A percentile compares a stretch with the other conserved stretches of the same genome.
Conservation (phyloP, 2,888 invertebrate species). For the Parascotia fuliginaria region DNA sequence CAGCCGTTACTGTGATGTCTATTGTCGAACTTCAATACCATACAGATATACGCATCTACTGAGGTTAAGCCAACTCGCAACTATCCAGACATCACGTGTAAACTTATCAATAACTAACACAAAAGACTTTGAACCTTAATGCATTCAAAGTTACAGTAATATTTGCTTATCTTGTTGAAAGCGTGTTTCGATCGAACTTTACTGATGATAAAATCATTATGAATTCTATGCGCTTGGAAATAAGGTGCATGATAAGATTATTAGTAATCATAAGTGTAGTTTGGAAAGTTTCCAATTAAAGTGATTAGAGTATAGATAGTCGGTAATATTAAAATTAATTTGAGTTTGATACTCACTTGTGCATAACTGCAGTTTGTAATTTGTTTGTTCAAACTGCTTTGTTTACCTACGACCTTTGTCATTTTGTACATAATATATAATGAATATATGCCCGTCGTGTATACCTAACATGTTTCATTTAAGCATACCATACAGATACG, state of each 20-base stretch:
- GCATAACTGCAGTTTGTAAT: conserved; percentile 12
- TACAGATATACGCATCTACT: conserved; percentile 1
- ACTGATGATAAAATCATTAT: background rate
- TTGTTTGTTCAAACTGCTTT: conserved; percentile 10
- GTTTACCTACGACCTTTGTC: conserved; percentile 5
- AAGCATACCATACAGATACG: no score
- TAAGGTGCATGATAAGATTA: background rate
- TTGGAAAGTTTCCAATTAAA: conserved; percentile 26
- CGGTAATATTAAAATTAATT: conserved; percentile 19
- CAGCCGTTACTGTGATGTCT: conserved; percentile 7
- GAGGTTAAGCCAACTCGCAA: conserved; percentile 12
- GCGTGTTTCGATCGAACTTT: background rate
- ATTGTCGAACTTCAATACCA: conserved; percentile 4
- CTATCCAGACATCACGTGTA: conserved; percentile 17
- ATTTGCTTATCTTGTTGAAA: background rate
- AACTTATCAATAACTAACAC: background rate
- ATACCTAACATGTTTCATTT: no score
- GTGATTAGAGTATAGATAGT: conserved; percentile 18
- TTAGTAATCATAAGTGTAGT: conserved; percentile 5
- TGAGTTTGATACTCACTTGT: conserved; percentile 24
- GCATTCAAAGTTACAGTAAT: background rate
- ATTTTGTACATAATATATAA: no score
- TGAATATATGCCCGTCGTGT: no score
- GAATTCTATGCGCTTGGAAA: background rate
- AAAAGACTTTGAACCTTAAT: background rate